A percentile compares a stretch with the other conserved stretches of the same genome.
Conservation (phyloP, 2,797 vertebrate species). For the Muraenolepis orangiensis region DNA sequence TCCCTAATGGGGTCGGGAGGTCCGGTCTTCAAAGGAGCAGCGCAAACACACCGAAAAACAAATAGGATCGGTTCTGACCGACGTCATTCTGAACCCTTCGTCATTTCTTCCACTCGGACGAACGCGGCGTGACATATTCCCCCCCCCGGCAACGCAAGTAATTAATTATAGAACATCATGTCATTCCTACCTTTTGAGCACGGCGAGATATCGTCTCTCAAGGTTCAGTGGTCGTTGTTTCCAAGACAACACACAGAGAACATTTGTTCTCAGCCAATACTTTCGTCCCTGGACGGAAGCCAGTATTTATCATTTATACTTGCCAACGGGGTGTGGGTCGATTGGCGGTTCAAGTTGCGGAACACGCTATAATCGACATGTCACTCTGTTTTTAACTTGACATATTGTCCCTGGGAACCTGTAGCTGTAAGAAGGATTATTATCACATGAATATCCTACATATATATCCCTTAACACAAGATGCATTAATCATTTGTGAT, state of each 20-base stretch:
- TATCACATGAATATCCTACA: conserved; percentile 29
- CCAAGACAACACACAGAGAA: not conserved
- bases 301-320: conserved; percentile 24
- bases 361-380: conserved; percentile 64
- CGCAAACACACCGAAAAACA: conserved; percentile 15
- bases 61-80: conserved; percentile 11
- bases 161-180: not conserved
- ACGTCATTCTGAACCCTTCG: conserved; percentile 6
- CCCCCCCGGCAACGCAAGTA: too few species aligned
- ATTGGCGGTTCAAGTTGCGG: conserved; percentile 61
- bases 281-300: not conserved
- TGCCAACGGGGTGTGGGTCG: conserved; percentile 47
- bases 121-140: not conserved
- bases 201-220: not conserved
- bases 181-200: not conserved
- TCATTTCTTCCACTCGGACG: conserved; percentile 10
- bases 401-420: conserved; percentile 61
- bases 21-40: conserved; percentile 17
- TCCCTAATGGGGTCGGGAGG: conserved; percentile 5
- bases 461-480: not conserved
- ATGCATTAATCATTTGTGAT: not conserved
- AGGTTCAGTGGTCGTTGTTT: not conserved
- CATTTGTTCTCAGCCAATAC: not conserved
- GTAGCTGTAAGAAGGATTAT: conserved; percentile 50
- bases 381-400: conserved; percentile 57